Evolutionary conservation across 2,888 invertebrate genomes (phyloP).

Genomic region (Platycnemis pennipes): DNA sequence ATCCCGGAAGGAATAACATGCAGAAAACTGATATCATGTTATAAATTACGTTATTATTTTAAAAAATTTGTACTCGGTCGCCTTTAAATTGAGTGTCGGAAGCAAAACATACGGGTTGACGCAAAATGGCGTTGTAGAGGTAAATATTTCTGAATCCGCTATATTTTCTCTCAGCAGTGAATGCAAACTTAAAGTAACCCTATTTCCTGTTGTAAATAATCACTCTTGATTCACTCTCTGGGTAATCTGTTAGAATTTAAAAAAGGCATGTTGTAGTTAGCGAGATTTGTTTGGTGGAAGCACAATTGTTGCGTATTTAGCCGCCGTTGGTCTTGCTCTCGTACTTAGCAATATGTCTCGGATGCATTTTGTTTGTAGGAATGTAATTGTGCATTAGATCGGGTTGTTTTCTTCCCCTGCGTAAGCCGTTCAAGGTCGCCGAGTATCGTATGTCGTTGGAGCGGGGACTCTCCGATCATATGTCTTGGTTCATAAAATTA

Average conservation of each 20-base stretch:
- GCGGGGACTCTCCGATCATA: too few relatives aligned
- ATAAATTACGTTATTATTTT: neutral
- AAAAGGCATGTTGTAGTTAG: neutral
- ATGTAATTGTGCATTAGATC: too few relatives aligned
- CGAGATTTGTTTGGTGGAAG: neutral
- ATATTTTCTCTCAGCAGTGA: neutral
- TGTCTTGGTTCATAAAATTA: too few relatives aligned
- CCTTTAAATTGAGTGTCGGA: neutral
- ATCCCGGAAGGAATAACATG: neutral
- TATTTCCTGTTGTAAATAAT: neutral
- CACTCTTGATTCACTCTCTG: neutral
- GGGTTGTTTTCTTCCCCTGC: too few relatives aligned
- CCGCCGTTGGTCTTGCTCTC: neutral
- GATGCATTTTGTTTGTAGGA: neutral
- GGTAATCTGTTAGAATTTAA: neutral
- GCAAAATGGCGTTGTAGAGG: neutral
- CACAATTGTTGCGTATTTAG: neutral
- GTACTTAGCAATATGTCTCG: neutral
- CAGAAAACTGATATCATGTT: neutral
- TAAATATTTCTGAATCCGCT: neutral
- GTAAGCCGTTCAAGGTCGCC: too few relatives aligned
- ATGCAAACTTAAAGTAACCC: neutral
- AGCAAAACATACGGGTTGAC: neutral
- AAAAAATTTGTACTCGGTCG: too few relatives aligned
- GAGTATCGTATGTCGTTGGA: too few relatives aligned